Percentiles rank a stretch among this genome's conserved stretches.
Conservation (phyloP, 2,888 invertebrate genomes). For the Mesoligia furuncula region DNA sequence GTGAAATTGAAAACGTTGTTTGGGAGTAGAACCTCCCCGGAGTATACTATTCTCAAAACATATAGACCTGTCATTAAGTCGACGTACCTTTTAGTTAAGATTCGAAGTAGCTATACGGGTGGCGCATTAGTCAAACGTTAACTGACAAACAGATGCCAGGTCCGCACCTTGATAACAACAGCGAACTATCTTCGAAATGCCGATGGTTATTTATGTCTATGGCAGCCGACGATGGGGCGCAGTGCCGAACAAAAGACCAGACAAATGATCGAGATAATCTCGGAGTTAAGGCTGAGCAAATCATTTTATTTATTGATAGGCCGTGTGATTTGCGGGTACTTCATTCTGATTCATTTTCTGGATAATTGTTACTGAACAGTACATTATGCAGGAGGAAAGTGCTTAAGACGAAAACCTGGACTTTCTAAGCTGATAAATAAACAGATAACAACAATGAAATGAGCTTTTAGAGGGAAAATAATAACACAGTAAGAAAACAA, state of each 20-base stretch:
- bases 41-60: slow-evolving; percentile 66
- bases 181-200: slow-evolving; percentile 84
- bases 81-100: slow-evolving; percentile 65
- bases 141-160: slow-evolving; percentile 88
- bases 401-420: neutral
- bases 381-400: neutral
- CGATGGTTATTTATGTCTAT: slow-evolving; percentile 87
- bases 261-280: slow-evolving; percentile 88
- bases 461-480: neutral
- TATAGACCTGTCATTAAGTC: slow-evolving; percentile 73
- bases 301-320: slow-evolving; percentile 67
- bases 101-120: slow-evolving; percentile 82
- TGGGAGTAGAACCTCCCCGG: slow-evolving; percentile 5
- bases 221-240: slow-evolving; percentile 77
- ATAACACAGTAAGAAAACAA: neutral
- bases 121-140: slow-evolving; percentile 82
- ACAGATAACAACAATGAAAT: neutral
- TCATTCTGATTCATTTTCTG: slow-evolving; percentile 26
- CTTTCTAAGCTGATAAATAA: neutral
- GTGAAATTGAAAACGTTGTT: neutral
- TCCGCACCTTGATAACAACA: slow-evolving; percentile 83
- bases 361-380: neutral
- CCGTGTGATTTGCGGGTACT: slow-evolving; percentile 44
- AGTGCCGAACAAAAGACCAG: slow-evolving; percentile 84
- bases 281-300: slow-evolving; percentile 73